phyloP scores from a whole-genome alignment of 2,113 vertebrate species.

The Callithrix jacchus region DNA sequence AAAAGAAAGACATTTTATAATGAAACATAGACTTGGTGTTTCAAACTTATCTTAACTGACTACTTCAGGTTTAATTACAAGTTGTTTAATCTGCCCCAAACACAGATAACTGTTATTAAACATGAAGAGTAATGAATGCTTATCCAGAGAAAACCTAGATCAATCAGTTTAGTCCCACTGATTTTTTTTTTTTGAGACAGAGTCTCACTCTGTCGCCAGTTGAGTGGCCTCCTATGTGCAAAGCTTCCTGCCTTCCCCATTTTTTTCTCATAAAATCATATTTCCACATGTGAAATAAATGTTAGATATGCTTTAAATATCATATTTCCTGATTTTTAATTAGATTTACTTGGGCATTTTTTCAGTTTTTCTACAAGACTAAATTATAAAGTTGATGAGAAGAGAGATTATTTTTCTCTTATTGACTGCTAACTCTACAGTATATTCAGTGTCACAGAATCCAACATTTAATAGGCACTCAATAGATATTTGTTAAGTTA shows the following conservation, averaged over 20 bases:
- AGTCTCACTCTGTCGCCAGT: neutral
- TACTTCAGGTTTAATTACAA: conserved; percentile 38
- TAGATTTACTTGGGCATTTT: neutral
- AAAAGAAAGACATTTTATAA: conserved; percentile 25
- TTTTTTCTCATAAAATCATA: neutral
- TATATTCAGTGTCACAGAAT: neutral
- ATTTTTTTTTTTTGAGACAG: neutral
- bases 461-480: neutral
- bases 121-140: conserved; percentile 4
- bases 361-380: neutral
- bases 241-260: neutral
- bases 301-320: conserved; percentile 1
- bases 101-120: conserved; percentile 35
- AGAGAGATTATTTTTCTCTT: neutral
- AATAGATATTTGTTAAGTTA: conserved; percentile 49
- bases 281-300: conserved; percentile 39
- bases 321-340: conserved; percentile 17
- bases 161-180: neutral
- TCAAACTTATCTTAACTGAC: conserved; percentile 46
- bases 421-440: neutral
- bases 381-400: conserved; percentile 16
- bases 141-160: neutral
- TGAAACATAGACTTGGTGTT: conserved; percentile 41
- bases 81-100: conserved; percentile 19
- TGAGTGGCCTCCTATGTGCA: neutral